Evolutionary conservation across 2,113 vertebrate genomes (phyloP).

Genomic region (Ptilonorhynchus violaceus): DNA sequence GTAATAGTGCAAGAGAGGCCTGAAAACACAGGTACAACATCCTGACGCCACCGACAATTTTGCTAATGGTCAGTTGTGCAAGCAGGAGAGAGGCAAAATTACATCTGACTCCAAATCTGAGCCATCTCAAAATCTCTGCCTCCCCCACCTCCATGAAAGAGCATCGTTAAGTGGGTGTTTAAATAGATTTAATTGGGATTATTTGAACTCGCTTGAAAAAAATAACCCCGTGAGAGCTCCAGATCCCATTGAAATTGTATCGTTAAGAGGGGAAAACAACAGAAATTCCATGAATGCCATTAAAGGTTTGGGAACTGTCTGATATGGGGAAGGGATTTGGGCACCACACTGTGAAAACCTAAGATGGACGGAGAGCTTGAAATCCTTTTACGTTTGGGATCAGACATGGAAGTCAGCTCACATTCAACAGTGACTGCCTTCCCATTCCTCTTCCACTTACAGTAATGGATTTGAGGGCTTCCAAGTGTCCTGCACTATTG

Average conservation of each 20-base stretch:
- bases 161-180: background rate
- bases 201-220: background rate
- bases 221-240: background rate
- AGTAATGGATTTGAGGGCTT: background rate
- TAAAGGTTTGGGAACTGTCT: background rate
- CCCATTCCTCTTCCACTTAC: background rate
- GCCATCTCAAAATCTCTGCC: slow-evolving; percentile 5
- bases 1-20: background rate
- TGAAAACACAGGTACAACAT: background rate
- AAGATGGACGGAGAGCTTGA: accelerated
- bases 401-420: background rate
- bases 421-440: background rate
- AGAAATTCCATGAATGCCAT: background rate
- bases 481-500: slow-evolving; percentile 17
- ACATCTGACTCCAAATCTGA: background rate
- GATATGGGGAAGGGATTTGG: background rate
- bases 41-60: slow-evolving; percentile 9
- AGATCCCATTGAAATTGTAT: background rate
- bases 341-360: background rate
- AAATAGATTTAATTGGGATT: background rate
- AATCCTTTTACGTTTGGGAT: background rate
- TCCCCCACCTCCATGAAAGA: background rate
- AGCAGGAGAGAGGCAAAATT: background rate
- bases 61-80: slow-evolving; percentile 44
- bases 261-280: background rate